phyloP scores from a whole-genome alignment of 2,888 invertebrate genomes.

The Eristalis pertinax region DNA sequence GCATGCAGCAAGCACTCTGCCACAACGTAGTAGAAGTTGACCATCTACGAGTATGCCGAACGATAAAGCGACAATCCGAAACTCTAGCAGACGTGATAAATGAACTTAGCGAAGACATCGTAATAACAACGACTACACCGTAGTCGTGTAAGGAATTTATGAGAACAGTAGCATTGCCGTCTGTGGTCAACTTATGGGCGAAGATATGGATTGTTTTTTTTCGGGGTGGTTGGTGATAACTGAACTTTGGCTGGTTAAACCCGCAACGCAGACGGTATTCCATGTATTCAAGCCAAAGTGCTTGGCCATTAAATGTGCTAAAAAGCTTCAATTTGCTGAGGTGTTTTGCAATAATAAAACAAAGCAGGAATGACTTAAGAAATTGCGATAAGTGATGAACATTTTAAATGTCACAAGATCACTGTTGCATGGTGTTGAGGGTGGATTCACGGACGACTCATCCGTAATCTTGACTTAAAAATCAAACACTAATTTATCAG shows the following conservation, averaged over 20 bases:
- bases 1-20: not conserved
- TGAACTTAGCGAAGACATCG: not conserved
- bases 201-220: not conserved
- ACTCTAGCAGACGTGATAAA: not conserved
- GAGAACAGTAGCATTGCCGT: not conserved
- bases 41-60: not conserved
- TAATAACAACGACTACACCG: not conserved
- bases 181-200: not conserved
- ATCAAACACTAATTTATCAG: no score
- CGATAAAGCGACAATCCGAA: slow-evolving; percentile 6
- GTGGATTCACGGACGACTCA: not conserved
- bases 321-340: not conserved
- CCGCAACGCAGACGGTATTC: not conserved
- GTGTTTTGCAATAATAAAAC: not conserved
- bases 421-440: not conserved
- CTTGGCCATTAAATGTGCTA: not conserved
- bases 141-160: slow-evolving; percentile 1
- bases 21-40: not conserved
- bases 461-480: not conserved
- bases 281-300: not conserved
- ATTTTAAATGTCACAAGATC: not conserved
- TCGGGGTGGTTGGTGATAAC: not conserved
- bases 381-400: not conserved
- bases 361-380: not conserved
- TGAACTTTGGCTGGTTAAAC: no score